Base-by-base conservation (phyloP, 2,888 invertebrate species). In the Drosophila nr. medialis region DNA sequence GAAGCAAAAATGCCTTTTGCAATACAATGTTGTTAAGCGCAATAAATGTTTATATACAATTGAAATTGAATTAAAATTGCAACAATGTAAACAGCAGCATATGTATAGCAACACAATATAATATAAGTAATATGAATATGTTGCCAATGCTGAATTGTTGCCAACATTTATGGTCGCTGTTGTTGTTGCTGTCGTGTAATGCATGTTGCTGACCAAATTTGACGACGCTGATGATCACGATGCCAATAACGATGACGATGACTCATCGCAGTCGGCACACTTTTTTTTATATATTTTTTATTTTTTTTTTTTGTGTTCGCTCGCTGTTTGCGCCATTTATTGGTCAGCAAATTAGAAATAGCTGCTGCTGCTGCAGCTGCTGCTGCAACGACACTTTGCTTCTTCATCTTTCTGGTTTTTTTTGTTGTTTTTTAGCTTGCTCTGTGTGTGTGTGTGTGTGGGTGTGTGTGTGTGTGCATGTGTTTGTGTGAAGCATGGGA, bases 321-420 rank as follows among this genome's bases (percentile, higher is more conserved):
- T 59, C n/a, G 55, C 18, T 59, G 34, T 61, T 72, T 71, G 64
- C 68, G 71, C 59, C 45, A 53, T 66, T 65, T 78, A 53, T 69
- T 71, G 81, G 77, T 74, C 81, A 81, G 81, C 74, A 64, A 72
- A 77, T 86, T 87, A 71, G 72, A 87, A 83, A 84, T 84, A 73
- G 80, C 73, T 60, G 77, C 59, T 50, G 36, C 53, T 49, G 10
- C 36, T 61, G 29, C 51, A 45, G 11, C 38, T 48, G 34, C 66
- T 61, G 34, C 61, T 60, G 32, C 65, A 64, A 62, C 76, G 82
- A 81, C 69, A 85, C 71, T 80, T 80, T 77, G 18, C 29, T 24
- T 40, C 27, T 54, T 36, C 36, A 36, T 70, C 36, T 51, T 38
- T 53, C 2, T n/a, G 48, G n/a, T 40, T 53, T 40, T 45, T 30